Evolutionary conservation across 2,113 vertebrate species (phyloP), one percentile per base, ranked within the genome.

Genomic region (Sminthopsis crassicaudata): DNA sequence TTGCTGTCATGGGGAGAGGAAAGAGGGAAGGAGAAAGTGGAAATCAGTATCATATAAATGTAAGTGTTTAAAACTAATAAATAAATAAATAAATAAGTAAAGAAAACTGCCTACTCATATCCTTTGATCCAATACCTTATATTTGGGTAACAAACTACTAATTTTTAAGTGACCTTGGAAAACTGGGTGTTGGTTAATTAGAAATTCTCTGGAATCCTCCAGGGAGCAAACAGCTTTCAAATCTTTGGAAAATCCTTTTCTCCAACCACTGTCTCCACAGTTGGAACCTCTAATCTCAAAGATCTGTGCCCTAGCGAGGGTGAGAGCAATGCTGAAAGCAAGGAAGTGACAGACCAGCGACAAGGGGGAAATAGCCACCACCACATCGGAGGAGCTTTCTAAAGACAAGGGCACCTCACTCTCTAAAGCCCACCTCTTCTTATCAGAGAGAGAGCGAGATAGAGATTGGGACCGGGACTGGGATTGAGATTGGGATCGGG

Each of bases 301-400:
- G 99, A 99, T 98, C 98, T 99, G 96, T 99, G 99, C 11, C 99
- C 99, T 98, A 99, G 99, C 95, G 99, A 99, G 14, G 99, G 99
- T 2, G 99, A 99, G 94, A 99, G 99, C 96, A 99, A 99, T 42
- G 99, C 99, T 0, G 99, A 99, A 94, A 99, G 99, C 94, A 99
- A 99, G 98, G 99, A 99, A 50, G 99, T 98, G 6, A 98, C 98
- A 8, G 99, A 99, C 98, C 30, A 98, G 98, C 19, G 99, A 99
- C 91, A 98, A 99, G 0, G 99, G 98, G 92, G 99, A 99, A 98
- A 99, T 99, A 97, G 99, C 99, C 95, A 99, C 99, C 57, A 99
- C 98, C 96, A 98, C 99, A 3, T 98, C 98, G 2, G 99, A 99
- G 51, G 99, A 99, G 91, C 98, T 97, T 2, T 8, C 98, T 11